These are phyloP conservation scores for Ceratosolen fusciceps DNA, from an alignment of 1,140 invertebrate species.

Conservation along the genomic window DNA sequence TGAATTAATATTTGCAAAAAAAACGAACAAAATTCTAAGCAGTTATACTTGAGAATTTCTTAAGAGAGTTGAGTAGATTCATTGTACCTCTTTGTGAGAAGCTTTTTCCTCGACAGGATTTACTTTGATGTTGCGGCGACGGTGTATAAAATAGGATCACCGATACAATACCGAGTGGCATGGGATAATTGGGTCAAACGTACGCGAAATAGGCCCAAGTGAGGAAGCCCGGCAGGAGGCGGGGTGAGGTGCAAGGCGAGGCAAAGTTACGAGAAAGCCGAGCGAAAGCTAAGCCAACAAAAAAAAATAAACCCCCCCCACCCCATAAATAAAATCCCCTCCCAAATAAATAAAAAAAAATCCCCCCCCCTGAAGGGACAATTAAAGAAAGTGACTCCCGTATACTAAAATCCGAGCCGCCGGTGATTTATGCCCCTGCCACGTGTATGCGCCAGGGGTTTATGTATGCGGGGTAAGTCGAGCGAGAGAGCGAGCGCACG, in stretches of 20 bases:
- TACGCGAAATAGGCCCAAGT: neutral
- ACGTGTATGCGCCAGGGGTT: slow-evolving; percentile 53
- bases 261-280: neutral
- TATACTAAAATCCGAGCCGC: slow-evolving; percentile 20
- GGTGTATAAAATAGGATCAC: neutral
- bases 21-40: neutral
- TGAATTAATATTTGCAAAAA: neutral
- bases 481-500: slow-evolving; percentile 44
- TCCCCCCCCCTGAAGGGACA: too few species aligned
- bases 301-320: slow-evolving; percentile 18
- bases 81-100: neutral
- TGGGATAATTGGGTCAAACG: slow-evolving; percentile 45
- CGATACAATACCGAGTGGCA: slow-evolving; percentile 22
- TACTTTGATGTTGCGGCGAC: slow-evolving; percentile 34
- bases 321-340: too few species aligned
- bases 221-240: neutral
- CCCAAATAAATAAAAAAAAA: too few species aligned
- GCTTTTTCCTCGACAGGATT: neutral
- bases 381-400: neutral
- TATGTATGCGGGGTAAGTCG: slow-evolving; percentile 18
- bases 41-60: neutral
- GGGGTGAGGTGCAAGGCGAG: neutral
- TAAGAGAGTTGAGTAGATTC: neutral
- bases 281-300: neutral
- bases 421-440: slow-evolving; percentile 58